Conservation (phyloP, 2,113 vertebrate species). For the Pteronura brasiliensis region DNA sequence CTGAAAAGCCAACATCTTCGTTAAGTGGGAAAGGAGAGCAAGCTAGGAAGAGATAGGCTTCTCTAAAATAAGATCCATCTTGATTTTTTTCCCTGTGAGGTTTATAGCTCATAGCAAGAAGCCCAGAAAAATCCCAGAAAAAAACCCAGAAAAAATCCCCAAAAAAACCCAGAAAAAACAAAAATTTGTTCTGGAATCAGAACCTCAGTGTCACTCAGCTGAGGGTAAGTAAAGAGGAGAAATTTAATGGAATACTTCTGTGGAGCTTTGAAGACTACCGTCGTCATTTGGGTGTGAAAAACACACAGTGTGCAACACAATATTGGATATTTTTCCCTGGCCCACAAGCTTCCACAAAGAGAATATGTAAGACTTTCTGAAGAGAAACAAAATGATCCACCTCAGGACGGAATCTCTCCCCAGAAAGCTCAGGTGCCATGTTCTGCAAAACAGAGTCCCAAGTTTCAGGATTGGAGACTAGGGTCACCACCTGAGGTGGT, state of each 20-base stretch:
- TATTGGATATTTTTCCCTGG: neutral
- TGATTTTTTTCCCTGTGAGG: neutral
- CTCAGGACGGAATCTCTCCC: neutral
- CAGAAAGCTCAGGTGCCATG: neutral
- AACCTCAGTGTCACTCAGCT: neutral
- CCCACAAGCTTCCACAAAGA: neutral
- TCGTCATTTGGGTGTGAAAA: neutral
- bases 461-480: neutral
- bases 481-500: neutral
- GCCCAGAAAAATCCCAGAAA: neutral
- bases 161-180: too few species aligned
- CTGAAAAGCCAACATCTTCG: slow-evolving; percentile 6
- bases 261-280: neutral
- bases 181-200: slow-evolving; percentile 39
- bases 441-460: neutral
- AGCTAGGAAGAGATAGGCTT: neutral
- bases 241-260: neutral
- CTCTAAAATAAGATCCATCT: slow-evolving; percentile 3
- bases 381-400: neutral
- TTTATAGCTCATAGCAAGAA: neutral
- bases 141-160: too few species aligned
- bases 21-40: neutral
- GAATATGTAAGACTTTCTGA: neutral
- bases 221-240: neutral
- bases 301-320: neutral